Conservation (phyloP, 2,797 vertebrate genomes). For the Melanotaenia trifasciata region DNA sequence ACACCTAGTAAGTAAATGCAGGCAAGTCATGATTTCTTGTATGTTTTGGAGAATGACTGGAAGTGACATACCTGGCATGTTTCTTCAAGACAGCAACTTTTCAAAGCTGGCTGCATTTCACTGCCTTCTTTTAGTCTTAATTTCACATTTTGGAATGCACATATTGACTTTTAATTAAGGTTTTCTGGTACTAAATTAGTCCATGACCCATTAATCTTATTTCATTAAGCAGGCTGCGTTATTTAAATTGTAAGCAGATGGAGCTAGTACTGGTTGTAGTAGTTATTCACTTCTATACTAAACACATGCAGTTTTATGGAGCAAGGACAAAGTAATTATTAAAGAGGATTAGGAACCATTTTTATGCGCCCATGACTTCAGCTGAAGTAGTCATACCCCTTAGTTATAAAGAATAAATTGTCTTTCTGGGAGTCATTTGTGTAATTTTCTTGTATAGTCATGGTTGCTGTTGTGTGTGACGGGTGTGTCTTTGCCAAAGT, state of each 20-base stretch:
- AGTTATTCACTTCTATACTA: not conserved
- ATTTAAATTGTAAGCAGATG: not conserved
- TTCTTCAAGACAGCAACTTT: not conserved
- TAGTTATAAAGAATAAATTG: too few relatives aligned
- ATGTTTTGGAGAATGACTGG: not conserved
- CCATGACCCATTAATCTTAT: not conserved
- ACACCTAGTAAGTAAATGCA: not conserved
- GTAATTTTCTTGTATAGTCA: too few relatives aligned
- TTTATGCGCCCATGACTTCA: too few relatives aligned
- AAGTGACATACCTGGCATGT: not conserved
- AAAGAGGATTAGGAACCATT: not conserved
- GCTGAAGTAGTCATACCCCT: too few relatives aligned
- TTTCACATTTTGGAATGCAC: not conserved
- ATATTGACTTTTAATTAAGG: not conserved
- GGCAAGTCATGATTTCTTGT: not conserved
- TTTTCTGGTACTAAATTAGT: not conserved
- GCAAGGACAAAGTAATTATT: not conserved
- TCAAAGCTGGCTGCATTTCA: not conserved
- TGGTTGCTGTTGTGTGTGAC: too few relatives aligned
- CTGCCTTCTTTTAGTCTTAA: not conserved
- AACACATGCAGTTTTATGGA: not conserved
- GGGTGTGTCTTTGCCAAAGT: too few relatives aligned
- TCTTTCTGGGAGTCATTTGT: too few relatives aligned
- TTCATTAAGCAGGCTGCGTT: not conserved
- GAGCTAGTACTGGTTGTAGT: not conserved